phyloP scores from a whole-genome alignment of 2,888 invertebrate species.

The Pollenia amentaria region DNA sequence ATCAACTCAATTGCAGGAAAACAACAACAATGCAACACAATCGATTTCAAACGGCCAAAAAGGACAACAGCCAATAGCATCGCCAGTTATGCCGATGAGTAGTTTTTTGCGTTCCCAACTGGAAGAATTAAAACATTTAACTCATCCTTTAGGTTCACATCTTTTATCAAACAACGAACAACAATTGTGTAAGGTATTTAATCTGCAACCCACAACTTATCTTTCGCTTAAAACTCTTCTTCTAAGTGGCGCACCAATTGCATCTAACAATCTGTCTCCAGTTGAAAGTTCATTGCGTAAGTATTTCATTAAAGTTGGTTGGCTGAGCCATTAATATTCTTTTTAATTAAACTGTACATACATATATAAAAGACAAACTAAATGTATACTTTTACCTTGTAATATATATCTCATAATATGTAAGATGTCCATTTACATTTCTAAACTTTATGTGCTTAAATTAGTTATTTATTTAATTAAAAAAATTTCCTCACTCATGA shows the following conservation, averaged over 20 bases:
- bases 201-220: conserved; percentile 94
- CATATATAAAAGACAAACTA: conserved; percentile 7
- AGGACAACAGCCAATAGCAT: conserved; percentile 71
- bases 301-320: conserved; percentile 84
- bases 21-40: conserved; percentile 58
- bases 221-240: conserved; percentile 94
- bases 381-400: conserved; percentile 1
- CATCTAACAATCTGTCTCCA: conserved; percentile 78
- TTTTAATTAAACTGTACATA: not conserved
- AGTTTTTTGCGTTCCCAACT: conserved; percentile 85
- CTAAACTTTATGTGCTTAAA: conserved; percentile 4
- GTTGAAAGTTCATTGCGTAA: conserved; percentile 85
- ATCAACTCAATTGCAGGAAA: conserved; percentile 69
- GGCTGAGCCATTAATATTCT: conserved; percentile 82
- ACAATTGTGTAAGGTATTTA: conserved; percentile 91
- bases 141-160: conserved; percentile 85
- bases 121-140: conserved; percentile 81
- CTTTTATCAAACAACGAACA: conserved; percentile 89
- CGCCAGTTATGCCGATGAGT: conserved; percentile 84
- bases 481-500: not conserved
- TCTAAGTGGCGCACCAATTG: conserved; percentile 85
- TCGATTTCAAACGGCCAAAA: conserved; percentile 63
- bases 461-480: not conserved
- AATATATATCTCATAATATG: not conserved
- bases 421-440: conserved; percentile 13